These are phyloP conservation scores for Clarias fuscus DNA, from an alignment of 2,797 vertebrate genomes.

Conservation along the genomic window DNA sequence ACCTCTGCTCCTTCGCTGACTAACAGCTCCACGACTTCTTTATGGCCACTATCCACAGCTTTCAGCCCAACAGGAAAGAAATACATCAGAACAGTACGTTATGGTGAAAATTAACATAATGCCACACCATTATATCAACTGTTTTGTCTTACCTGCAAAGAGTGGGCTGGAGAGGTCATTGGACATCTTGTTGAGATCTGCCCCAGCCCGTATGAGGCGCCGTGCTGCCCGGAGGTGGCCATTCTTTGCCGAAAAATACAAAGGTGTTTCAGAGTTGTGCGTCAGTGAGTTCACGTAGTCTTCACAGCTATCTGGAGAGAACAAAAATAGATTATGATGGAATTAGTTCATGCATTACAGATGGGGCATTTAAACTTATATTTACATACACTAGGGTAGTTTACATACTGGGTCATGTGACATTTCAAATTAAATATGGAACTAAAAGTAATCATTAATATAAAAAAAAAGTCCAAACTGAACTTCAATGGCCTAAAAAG, in stretches of 20 bases:
- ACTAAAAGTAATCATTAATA: background rate
- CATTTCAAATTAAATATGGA: background rate
- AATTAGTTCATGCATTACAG: background rate
- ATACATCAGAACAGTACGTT: too few species aligned
- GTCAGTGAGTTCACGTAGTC: conserved; percentile 80
- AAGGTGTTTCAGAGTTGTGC: conserved; percentile 82
- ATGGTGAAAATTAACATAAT: too few species aligned
- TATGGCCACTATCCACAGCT: too few species aligned
- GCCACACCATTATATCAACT: too few species aligned
- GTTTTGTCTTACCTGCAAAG: conserved; percentile 66
- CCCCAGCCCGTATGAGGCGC: conserved; percentile 78
- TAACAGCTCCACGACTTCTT: too few species aligned
- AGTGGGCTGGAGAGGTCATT: conserved; percentile 83
- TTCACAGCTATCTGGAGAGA: conserved; percentile 22
- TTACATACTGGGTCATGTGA: background rate
- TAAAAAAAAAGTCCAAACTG: too few species aligned
- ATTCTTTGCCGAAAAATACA: conserved; percentile 81
- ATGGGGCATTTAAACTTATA: background rate
- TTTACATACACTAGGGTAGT: background rate
- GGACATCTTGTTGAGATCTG: conserved; percentile 78
- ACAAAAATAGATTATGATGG: background rate
- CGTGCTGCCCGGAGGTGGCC: conserved; percentile 73
- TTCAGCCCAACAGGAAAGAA: too few species aligned
- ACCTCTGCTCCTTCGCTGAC: too few species aligned
- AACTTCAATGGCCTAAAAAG: too few species aligned